Evolutionary conservation across 2,888 invertebrate genomes (phyloP).

Genomic region (Sthenelais limicola): DNA sequence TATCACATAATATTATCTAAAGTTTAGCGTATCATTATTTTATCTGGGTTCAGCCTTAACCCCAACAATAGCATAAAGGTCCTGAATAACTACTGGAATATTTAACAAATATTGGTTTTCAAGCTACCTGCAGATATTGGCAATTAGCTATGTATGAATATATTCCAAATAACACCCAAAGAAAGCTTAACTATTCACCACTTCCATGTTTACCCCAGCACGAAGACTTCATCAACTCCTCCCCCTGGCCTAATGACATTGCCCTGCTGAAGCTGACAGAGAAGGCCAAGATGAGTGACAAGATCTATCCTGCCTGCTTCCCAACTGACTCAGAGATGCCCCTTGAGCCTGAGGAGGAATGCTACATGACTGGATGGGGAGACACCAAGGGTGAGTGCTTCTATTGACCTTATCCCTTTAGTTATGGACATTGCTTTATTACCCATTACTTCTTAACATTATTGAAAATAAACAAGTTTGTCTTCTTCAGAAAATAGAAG

Average conservation of each 20-base stretch:
- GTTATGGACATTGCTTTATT: background rate
- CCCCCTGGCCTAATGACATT: slow-evolving; percentile 27
- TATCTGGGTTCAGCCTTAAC: too few relatives aligned
- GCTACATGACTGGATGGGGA: slow-evolving; percentile 31
- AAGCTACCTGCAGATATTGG: too few relatives aligned
- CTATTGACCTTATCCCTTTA: background rate
- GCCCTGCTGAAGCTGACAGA: background rate
- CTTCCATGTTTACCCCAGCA: background rate
- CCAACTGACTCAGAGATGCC: background rate
- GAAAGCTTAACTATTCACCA: too few relatives aligned
- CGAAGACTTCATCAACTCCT: slow-evolving; percentile 10
- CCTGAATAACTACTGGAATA: too few relatives aligned
- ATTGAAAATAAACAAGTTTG: background rate
- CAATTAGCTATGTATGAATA: too few relatives aligned
- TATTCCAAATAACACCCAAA: too few relatives aligned
- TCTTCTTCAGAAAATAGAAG: too few relatives aligned
- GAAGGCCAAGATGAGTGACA: background rate
- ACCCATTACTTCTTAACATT: background rate
- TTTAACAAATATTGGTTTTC: too few relatives aligned
- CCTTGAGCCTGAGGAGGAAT: background rate
- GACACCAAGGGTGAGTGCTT: slow-evolving; percentile 14
- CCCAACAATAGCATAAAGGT: too few relatives aligned
- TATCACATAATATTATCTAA: too few relatives aligned
- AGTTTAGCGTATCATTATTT: too few relatives aligned
- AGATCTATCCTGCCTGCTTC: slow-evolving; percentile 12